Evolutionary conservation across 2,888 invertebrate genomes (phyloP).

Genomic region (Athalia cordata): DNA sequence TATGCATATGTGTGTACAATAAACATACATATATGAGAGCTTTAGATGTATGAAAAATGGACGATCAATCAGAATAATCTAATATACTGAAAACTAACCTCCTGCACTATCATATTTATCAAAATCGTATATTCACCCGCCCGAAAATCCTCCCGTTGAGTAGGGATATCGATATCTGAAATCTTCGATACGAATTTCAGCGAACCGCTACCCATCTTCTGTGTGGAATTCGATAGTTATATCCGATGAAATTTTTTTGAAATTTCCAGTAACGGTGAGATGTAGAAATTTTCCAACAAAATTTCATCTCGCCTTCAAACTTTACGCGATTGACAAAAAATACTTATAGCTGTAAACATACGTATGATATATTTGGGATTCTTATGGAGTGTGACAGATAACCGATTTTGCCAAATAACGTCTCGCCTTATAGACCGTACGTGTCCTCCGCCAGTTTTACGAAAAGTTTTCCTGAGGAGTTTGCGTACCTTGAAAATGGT

Average conservation of each 20-base stretch:
- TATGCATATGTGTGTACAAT: too few relatives aligned
- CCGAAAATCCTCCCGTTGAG: background rate
- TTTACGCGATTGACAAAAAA: too few relatives aligned
- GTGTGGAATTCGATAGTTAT: background rate
- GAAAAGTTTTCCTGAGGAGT: background rate
- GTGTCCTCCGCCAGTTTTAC: background rate
- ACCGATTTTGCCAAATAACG: background rate
- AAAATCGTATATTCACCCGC: constrained; percentile 10
- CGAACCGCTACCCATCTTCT: background rate
- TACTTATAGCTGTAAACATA: too few relatives aligned
- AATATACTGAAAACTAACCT: background rate
- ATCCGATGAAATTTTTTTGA: background rate
- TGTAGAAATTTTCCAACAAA: background rate
- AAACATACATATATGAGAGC: too few relatives aligned
- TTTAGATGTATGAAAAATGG: background rate
- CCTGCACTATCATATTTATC: constrained; percentile 11
- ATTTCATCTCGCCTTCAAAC: background rate
- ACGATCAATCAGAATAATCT: constrained; percentile 32
- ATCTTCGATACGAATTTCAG: background rate
- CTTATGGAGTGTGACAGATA: background rate
- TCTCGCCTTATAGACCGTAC: background rate
- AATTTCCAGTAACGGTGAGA: background rate
- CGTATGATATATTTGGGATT: background rate
- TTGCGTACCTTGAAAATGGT: background rate
- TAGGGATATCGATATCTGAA: background rate